A percentile compares a stretch with the other conserved stretches of the same genome.
phyloP scores from a whole-genome alignment of 2,113 vertebrate species.

The Alces alces region DNA sequence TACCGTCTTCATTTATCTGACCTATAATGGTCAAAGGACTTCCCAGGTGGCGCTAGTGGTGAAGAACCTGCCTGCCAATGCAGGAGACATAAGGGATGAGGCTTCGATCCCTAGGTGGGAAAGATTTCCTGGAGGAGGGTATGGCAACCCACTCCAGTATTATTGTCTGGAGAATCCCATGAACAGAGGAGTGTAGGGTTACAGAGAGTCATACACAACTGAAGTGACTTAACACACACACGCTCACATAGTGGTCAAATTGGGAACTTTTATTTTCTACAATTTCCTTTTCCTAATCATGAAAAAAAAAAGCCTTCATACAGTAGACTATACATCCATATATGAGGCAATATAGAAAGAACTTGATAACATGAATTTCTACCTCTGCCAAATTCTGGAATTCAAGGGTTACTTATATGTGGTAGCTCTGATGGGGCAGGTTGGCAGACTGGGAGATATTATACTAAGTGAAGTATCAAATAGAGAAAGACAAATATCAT shows the following conservation, averaged over 20 bases:
- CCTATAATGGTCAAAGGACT: neutral
- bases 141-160: neutral
- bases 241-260: neutral
- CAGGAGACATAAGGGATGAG: neutral
- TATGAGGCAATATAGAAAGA: neutral
- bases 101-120: neutral
- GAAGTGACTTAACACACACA: neutral
- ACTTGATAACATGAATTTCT: slow-evolving; percentile 25
- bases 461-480: neutral
- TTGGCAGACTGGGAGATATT: neutral
- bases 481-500: neutral
- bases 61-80: neutral
- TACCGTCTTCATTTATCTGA: neutral
- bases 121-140: neutral
- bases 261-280: neutral
- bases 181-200: neutral
- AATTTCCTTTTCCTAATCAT: slow-evolving; percentile 25
- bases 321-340: neutral
- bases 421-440: neutral
- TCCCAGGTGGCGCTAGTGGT: neutral
- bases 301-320: neutral
- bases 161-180: neutral
- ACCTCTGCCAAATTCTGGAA: neutral
- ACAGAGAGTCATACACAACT: neutral
- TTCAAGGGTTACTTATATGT: neutral